These are phyloP conservation scores for Sisyra terminalis DNA, from an alignment of 2,888 invertebrate genomes.

Conservation along the genomic window DNA sequence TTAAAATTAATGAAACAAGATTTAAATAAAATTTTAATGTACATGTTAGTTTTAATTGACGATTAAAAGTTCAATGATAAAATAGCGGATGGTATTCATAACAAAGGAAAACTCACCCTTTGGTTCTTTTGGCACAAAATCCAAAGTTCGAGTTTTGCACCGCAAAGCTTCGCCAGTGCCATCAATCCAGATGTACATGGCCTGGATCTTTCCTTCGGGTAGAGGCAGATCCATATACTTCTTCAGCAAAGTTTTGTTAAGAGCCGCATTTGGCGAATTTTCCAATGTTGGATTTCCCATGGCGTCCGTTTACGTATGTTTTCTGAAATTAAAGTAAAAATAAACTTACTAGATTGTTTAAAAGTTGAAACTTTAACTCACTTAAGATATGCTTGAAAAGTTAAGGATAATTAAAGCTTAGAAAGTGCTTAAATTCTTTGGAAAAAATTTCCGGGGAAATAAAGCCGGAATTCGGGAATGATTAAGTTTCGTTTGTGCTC, in stretches of 20 bases:
- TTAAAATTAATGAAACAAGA: too few species aligned
- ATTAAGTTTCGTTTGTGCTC: too few species aligned
- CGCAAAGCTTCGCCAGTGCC: conserved; percentile 77
- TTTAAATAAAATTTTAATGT: too few species aligned
- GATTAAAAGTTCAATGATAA: too few species aligned
- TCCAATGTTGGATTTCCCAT: conserved; percentile 34
- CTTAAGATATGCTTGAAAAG: not conserved
- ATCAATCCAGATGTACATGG: conserved; percentile 90
- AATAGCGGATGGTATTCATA: not conserved
- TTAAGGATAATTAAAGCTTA: not conserved
- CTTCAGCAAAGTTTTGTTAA: conserved; percentile 56
- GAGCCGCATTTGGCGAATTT: conserved; percentile 67
- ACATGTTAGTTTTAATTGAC: too few species aligned
- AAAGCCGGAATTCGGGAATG: too few species aligned
- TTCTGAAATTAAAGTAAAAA: not conserved
- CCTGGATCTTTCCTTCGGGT: conserved; percentile 61
- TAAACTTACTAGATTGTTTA: not conserved
- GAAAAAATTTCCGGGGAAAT: too few species aligned
- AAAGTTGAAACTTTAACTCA: not conserved
- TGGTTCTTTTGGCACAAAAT: conserved; percentile 59
- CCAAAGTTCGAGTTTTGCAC: conserved; percentile 76
- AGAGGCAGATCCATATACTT: conserved; percentile 64
- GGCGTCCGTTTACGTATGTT: conserved; percentile 17
- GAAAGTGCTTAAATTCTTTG: too few species aligned
- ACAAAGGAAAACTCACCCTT: conserved; percentile 39